Conservation (phyloP, 1,140 invertebrate genomes). For the Leptoteleia sp. region DNA sequence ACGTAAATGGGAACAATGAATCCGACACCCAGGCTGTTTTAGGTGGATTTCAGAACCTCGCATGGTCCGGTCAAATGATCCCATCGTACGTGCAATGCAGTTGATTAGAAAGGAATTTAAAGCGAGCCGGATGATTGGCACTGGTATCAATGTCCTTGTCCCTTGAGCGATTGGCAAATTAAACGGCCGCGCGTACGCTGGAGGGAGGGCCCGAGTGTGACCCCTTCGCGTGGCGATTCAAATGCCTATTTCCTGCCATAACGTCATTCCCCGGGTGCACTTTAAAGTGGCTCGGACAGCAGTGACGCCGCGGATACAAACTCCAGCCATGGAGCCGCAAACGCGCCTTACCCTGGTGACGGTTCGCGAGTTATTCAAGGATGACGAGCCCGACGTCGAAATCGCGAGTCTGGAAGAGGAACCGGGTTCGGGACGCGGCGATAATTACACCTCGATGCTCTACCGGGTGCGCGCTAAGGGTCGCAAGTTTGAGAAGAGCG, state of each 20-base stretch:
- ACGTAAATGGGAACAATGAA: too few species aligned
- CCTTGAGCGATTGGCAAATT: conserved; percentile 78
- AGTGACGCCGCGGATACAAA: conserved; percentile 43
- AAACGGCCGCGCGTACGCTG: conserved; percentile 56
- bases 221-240: conserved; percentile 73
- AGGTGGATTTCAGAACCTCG: conserved; percentile 2
- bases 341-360: conserved; percentile 71
- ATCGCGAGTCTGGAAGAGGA: conserved; percentile 81
- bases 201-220: conserved; percentile 71
- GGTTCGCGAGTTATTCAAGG: conserved; percentile 76
- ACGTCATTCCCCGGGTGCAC: conserved; percentile 66
- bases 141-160: conserved; percentile 80
- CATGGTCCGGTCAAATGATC: conserved; percentile 29
- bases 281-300: conserved; percentile 65
- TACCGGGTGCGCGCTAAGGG: conserved; percentile 85
- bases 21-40: too few species aligned
- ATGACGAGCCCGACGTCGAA: conserved; percentile 77
- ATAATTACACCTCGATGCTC: conserved; percentile 88
- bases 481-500: conserved; percentile 73
- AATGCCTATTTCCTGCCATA: conserved; percentile 79
- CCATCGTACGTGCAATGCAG: conserved; percentile 1
- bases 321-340: conserved; percentile 56
- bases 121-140: conserved; percentile 73
- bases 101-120: conserved; percentile 71
- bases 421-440: conserved; percentile 86